phyloP scores from a whole-genome alignment of 1,140 invertebrate species.

The Hetaerina americana region DNA sequence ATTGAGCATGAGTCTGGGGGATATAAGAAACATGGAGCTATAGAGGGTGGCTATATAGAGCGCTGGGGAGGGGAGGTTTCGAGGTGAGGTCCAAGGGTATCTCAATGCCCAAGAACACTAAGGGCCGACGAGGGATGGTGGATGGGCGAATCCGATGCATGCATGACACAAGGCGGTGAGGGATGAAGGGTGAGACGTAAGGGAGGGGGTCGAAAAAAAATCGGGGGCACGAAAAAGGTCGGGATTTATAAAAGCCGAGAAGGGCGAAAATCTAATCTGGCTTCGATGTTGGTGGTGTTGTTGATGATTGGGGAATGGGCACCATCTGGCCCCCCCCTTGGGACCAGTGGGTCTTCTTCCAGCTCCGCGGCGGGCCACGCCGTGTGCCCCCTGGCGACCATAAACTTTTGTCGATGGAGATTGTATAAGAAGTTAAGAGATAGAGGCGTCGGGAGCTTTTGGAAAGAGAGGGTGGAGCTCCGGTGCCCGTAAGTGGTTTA shows the following conservation, averaged over 20 bases:
- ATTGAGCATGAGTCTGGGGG: neutral
- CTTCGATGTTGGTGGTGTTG: neutral
- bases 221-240: neutral
- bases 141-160: too few species aligned
- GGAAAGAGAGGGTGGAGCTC: too few species aligned
- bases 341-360: neutral
- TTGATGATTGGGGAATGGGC: neutral
- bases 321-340: neutral
- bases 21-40: neutral
- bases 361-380: neutral
- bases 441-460: too few species aligned
- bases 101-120: too few species aligned
- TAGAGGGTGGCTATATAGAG: neutral
- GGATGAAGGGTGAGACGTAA: neutral
- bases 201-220: neutral
- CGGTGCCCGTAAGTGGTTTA: too few species aligned
- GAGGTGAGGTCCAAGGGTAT: neutral
- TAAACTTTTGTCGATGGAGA: neutral
- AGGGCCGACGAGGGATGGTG: too few species aligned
- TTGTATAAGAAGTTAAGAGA: too few species aligned
- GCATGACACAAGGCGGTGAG: neutral
- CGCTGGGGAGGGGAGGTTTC: neutral
- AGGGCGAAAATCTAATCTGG: neutral
- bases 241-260: neutral
- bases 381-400: neutral